These are phyloP conservation scores for Nebria salina DNA, from an alignment of 2,888 invertebrate species.

Conservation along the genomic window DNA sequence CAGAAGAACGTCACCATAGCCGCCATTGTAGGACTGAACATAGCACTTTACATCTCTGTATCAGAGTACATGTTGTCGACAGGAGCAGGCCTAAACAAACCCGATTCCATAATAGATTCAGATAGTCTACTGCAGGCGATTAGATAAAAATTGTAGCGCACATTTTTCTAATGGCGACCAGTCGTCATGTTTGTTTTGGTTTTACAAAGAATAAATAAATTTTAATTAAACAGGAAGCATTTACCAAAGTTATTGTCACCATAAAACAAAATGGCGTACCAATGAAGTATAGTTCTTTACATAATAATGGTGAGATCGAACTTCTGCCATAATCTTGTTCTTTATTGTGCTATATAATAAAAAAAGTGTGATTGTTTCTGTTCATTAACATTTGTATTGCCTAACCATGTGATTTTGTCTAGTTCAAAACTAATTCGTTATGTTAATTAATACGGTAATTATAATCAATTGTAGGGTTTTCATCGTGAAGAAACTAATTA, in stretches of 20 bases:
- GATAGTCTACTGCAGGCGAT: conserved; percentile 32
- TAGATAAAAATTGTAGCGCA: conserved; percentile 23
- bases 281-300: background rate
- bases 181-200: background rate
- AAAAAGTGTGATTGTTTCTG: no score
- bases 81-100: background rate
- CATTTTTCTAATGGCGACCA: background rate
- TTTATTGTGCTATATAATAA: no score
- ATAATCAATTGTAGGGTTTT: background rate
- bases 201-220: background rate
- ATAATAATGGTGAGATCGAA: background rate
- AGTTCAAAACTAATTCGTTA: background rate
- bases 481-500: background rate
- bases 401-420: background rate
- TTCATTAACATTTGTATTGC: background rate
- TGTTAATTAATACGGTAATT: background rate
- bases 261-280: background rate
- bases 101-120: conserved; percentile 34
- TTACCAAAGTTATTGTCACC: background rate
- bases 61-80: conserved; percentile 79
- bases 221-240: background rate
- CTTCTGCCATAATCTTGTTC: no score
- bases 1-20: conserved; percentile 82
- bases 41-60: conserved; percentile 83
- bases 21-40: conserved; percentile 80